A percentile compares a stretch with the other conserved stretches of the same genome.
Evolutionary conservation across 2,797 vertebrate species (phyloP).

Genomic region (Leptoclinus maculatus): DNA sequence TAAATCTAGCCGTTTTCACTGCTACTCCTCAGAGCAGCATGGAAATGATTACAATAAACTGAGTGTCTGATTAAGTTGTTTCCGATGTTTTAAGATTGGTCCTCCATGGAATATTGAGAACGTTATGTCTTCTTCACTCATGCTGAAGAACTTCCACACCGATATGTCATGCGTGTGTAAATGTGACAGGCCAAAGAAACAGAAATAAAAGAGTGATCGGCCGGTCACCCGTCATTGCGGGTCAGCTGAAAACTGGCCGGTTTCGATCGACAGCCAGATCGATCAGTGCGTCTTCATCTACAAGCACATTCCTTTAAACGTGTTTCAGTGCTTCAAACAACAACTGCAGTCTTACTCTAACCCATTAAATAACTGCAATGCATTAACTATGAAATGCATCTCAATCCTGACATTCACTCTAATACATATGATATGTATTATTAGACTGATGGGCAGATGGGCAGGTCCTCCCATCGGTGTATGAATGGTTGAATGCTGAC

Average conservation of each 20-base stretch:
- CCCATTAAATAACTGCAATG: not conserved
- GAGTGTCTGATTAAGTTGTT: not conserved
- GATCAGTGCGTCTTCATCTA: not conserved
- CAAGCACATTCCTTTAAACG: not conserved
- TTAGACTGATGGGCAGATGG: too few relatives aligned
- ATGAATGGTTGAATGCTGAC: too few relatives aligned
- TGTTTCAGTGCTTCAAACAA: conserved; percentile 14
- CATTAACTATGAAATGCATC: not conserved
- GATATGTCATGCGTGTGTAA: not conserved
- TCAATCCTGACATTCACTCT: not conserved
- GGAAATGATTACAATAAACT: not conserved
- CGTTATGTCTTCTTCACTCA: not conserved
- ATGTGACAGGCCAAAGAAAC: not conserved
- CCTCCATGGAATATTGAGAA: not conserved
- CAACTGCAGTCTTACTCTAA: not conserved
- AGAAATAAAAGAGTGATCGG: not conserved
- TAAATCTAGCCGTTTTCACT: too few relatives aligned
- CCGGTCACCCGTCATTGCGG: not conserved
- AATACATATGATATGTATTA: not conserved
- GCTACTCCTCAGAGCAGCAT: too few relatives aligned
- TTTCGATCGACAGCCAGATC: not conserved
- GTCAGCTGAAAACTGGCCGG: not conserved
- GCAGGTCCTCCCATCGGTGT: too few relatives aligned
- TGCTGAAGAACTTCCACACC: not conserved
- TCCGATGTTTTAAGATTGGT: not conserved